Evolutionary conservation across 2,888 invertebrate genomes (phyloP).

Genomic region (Rhagium mordax): DNA sequence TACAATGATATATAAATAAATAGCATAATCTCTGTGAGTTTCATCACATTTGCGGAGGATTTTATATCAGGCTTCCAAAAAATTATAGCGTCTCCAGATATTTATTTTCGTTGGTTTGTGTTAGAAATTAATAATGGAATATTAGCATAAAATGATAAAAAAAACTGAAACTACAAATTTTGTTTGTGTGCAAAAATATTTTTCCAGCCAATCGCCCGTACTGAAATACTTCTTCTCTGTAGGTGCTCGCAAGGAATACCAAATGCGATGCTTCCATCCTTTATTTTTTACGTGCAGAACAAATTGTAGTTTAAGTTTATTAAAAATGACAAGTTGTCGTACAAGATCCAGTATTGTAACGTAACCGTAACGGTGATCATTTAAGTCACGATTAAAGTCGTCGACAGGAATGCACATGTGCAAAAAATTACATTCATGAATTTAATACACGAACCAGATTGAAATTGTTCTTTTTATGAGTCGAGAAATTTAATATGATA

Average conservation of each 20-base stretch:
- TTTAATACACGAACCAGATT: slow-evolving; percentile 30
- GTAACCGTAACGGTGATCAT: slow-evolving; percentile 25
- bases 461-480: slow-evolving; percentile 1
- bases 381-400: slow-evolving; percentile 21
- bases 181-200: neutral
- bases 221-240: neutral
- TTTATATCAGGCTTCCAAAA: neutral
- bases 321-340: slow-evolving; percentile 35
- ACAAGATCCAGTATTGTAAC: slow-evolving; percentile 29
- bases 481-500: neutral
- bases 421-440: slow-evolving; percentile 26
- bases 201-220: neutral
- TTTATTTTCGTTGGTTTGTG: neutral
- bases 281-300: slow-evolving; percentile 25
- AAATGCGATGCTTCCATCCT: neutral
- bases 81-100: neutral
- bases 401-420: slow-evolving; percentile 23
- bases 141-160: neutral
- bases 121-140: neutral
- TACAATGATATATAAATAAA: slow-evolving; percentile 1
- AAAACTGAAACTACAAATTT: too few species aligned
- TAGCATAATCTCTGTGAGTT: neutral
- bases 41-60: neutral
- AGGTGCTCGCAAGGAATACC: slow-evolving; percentile 9
- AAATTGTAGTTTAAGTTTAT: slow-evolving; percentile 32